Evolutionary conservation across 2,888 invertebrate genomes (phyloP), one percentile per base, ranked within the genome.

Genomic region (Candidula unifasciata): DNA sequence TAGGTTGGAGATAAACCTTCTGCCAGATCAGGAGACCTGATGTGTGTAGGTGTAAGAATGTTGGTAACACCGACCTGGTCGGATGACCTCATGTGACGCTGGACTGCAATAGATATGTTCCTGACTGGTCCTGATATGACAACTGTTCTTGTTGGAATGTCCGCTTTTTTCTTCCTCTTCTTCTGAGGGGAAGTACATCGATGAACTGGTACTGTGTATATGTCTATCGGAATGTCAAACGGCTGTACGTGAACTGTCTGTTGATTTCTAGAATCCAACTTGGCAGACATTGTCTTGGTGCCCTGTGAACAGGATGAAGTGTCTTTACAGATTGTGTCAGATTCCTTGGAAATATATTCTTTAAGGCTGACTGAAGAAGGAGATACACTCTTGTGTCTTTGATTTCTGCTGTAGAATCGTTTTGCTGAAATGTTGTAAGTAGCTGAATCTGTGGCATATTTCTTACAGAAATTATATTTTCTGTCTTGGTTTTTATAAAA

Each of bases 171-270:
- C 44, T 60, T 73, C 24, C 35, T 73, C 13, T 74, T 82, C n/a
- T 64, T 81, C n/a, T 74, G 54, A 1, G 69, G 82, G 3, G 74
- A 82, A 5, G 44, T 33, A 3, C 0, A 30, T 24, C 64, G 52
- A 35, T 71, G 37, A 27, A 74, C 33, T 24, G 82, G 82, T 18
- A 81, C 71, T 27, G 81, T 81, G 81, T 81, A 81, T 27, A 81
- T 81, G 37, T 81, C 81, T 3, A 81, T 68, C n/a, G 82, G 74
- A n/a, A 82, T 82, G 18, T 82, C 82, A 37, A 82, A 37, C 0
- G 82, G 44, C 52, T 66, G 78, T n/a, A 27, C 10, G 0, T 74
- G 74, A 10, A 8, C 3, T 52, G 44, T 44, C 27, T n/a, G 73
- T 10, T 10, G 24, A 0, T 27, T 27, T 21, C 16, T 21, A 18